Evolutionary conservation across 2,797 vertebrate species (phyloP), one percentile per base, ranked within the genome.

Genomic region (Xenopus petersii): DNA sequence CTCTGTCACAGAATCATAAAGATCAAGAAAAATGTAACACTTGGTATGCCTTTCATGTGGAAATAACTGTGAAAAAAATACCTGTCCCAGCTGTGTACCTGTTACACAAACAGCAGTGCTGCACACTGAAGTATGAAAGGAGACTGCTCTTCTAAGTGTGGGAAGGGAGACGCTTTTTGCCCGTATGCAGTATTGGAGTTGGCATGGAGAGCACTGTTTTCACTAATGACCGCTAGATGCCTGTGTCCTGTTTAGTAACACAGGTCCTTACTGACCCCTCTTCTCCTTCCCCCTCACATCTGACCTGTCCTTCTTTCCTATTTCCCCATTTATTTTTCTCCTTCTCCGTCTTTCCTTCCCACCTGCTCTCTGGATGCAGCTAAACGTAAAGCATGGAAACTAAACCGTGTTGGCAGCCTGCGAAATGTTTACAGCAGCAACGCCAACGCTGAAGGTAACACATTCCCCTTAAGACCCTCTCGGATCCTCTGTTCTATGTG

Each of bases 301-400:
- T 61, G 5, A 64, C 80, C 74, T 76, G 73, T 63, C 56, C 48
- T 61, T 47, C 48, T 33, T 61, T 72, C 47, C 63, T 70, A 8
- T 71, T 72, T 71, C 46, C 73, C 64, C 67, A 80, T 84, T 88
- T 81, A 85, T 87, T 81, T 87, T 73, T 81, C 77, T 75, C 58
- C 89, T 82, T 85, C 75, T 82, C 74, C 75, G 59, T 75, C 68
- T 77, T 81, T 83, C 84, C 82, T 81, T 87, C 84, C 82, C 83
- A 81, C 88, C 88, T 92, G 91, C 90, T 92, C 84, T 93, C 88
- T 86, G 93, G 92, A 94, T 60, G 93, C 94, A 96, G 95, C 92
- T 91, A 96, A 95, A 86, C 94, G 91, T 93, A 95, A 86, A 93
- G 94, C 91, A 69, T 96, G 95, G 95, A 95, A 94, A 90, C 93